Evolutionary conservation across 2,888 invertebrate genomes (phyloP).

Genomic region (Deilephila porcellus): DNA sequence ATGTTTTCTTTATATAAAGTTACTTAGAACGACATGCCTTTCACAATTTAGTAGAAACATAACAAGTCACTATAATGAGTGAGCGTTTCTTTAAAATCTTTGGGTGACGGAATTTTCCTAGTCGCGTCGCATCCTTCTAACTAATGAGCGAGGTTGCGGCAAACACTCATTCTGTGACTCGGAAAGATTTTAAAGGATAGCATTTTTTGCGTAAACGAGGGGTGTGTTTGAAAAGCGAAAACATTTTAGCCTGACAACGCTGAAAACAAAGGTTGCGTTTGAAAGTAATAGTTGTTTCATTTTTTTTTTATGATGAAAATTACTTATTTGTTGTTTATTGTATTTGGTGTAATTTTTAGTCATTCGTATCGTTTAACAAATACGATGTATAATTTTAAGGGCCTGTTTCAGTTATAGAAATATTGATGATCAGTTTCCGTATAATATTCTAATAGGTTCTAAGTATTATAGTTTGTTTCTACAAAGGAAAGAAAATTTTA

Average conservation of each 20-base stretch:
- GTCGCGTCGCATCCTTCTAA: conserved; percentile 24
- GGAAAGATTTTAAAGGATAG: conserved; percentile 21
- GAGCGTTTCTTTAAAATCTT: conserved; percentile 11
- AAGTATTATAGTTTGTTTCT: too few species aligned
- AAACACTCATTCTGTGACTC: conserved; percentile 9
- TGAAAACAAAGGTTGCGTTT: not conserved
- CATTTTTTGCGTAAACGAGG: conserved; percentile 12
- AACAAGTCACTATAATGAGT: not conserved
- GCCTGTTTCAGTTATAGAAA: too few species aligned
- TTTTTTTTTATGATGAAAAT: not conserved
- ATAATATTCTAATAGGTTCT: too few species aligned
- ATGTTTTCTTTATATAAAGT: too few species aligned
- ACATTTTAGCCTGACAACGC: not conserved
- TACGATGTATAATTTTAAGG: too few species aligned
- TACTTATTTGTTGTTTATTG: too few species aligned
- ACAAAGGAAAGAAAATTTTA: too few species aligned
- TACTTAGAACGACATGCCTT: too few species aligned
- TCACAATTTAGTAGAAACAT: not conserved
- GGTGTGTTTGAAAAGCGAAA: not conserved
- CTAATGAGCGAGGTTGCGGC: conserved; percentile 19
- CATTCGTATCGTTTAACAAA: too few species aligned
- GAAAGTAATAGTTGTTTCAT: not conserved
- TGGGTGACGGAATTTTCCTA: not conserved
- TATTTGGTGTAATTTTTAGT: too few species aligned
- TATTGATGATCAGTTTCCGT: too few species aligned